Evolutionary conservation across 2,113 vertebrate species (phyloP), one percentile per base, ranked within the genome.

Genomic region (Ursus arctos): DNA sequence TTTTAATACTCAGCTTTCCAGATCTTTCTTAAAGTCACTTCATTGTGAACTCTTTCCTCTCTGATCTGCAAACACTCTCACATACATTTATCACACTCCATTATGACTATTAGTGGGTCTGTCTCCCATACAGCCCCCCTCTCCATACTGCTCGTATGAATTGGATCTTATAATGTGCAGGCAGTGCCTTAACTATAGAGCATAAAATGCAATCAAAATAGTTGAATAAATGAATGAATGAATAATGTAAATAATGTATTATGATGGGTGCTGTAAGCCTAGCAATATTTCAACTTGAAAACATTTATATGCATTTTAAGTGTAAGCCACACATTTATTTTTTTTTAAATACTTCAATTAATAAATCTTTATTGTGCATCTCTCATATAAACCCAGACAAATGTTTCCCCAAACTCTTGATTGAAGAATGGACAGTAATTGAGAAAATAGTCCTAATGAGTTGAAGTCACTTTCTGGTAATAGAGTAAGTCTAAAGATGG

Each of bases 361-460:
- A 77, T 84, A 97, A 91, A 95, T 14, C 51, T 92, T 89, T 83
- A 74, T 13, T 72, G 7, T 88, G 81, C 6, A 61, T 85, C 72
- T 93, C 77, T 89, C 74, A 67, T 36, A 83, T 49, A 85, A 89
- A 92, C 63, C 33, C 51, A 79, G 26, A n/a, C 59, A 91, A 77
- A 96, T 47, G 12, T 74, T 97, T 92, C 88, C 88, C 24, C 21
- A 94, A 88, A 69, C 13, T 33, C 57, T 86, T 33, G 19, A 74
- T 0, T 26, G 28, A 86, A 86, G 82, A 96, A 61, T 13, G 15
- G 67, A 61, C 3, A 59, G 9, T 55, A 76, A 81, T 31, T 80
- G 59, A 85, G 49, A 91, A 96, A 93, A 76, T 9, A 59, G 33
- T 88, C 67, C 51, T 89, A 59, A 69, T 28, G 19, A 92, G 57